A percentile compares a stretch with the other conserved stretches of the same genome.
Conservation (phyloP, 1,140 invertebrate species). For the Drepana arcuata region DNA sequence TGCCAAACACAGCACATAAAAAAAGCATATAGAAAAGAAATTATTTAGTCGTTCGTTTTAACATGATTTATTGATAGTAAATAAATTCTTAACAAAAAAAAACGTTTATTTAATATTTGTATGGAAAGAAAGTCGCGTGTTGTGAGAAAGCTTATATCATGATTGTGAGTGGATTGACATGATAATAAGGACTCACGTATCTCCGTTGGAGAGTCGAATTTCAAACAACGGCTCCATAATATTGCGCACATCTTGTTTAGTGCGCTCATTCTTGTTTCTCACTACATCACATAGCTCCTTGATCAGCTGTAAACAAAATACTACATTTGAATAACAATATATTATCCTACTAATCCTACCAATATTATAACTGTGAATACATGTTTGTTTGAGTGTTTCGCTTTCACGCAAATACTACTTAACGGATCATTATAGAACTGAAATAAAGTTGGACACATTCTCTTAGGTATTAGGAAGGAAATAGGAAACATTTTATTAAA, state of each 20-base stretch:
- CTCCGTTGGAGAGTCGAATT: constrained; percentile 46
- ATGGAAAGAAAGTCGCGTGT: too few species aligned
- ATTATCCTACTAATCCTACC: neutral
- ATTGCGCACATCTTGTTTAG: constrained; percentile 30
- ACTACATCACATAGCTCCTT: constrained; percentile 44
- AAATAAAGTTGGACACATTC: neutral
- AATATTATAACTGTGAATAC: neutral
- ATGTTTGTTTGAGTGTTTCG: neutral
- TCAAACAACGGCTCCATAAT: constrained; percentile 44
- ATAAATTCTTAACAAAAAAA: constrained; percentile 1
- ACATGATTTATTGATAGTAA: neutral
- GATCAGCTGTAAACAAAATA: constrained; percentile 31
- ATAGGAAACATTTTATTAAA: too few species aligned
- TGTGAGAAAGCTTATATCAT: neutral
- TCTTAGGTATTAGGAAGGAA: neutral
- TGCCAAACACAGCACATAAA: neutral
- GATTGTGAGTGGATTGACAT: neutral
- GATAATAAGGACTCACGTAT: constrained; percentile 43
- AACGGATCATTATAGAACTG: neutral
- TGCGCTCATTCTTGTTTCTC: constrained; percentile 29
- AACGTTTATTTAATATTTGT: neutral
- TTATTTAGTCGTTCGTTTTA: neutral
- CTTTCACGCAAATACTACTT: neutral
- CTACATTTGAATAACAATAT: neutral
- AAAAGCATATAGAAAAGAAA: neutral